These are phyloP conservation scores for Ornithorhynchus anatinus DNA, from an alignment of 2,113 vertebrate species.

Conservation along the genomic window DNA sequence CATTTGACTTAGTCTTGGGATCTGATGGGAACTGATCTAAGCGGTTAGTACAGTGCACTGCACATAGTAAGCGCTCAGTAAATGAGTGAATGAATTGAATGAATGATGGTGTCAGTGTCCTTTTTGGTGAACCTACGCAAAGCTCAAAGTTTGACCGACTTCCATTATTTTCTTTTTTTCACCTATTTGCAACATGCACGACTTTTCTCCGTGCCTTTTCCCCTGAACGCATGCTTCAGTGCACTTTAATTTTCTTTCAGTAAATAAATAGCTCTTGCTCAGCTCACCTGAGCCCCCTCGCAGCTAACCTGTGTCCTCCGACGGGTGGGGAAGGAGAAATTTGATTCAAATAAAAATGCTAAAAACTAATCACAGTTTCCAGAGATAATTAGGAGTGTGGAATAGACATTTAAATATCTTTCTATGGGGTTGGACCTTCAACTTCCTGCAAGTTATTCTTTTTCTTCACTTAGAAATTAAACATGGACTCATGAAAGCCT, in stretches of 20 bases:
- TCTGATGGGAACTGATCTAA: too few relatives aligned
- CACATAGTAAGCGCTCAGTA: too few relatives aligned
- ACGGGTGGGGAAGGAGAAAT: neutral
- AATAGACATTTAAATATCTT: neutral
- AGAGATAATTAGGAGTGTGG: slow-evolving; percentile 3
- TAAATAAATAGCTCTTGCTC: slow-evolving; percentile 20
- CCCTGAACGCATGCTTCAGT: slow-evolving; percentile 34
- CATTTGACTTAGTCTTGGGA: neutral
- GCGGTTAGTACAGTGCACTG: too few relatives aligned
- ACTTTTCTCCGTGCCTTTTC: slow-evolving; percentile 31
- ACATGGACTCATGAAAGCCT: neutral
- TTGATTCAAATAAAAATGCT: neutral
- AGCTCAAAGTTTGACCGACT: neutral
- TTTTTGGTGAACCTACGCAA: neutral
- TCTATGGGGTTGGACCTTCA: neutral
- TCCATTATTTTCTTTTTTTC: neutral
- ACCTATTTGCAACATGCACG: slow-evolving; percentile 4
- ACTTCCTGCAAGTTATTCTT: neutral
- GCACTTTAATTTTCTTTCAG: slow-evolving; percentile 50
- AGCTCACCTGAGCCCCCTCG: slow-evolving; percentile 2
- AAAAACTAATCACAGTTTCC: neutral
- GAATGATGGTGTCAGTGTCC: neutral
- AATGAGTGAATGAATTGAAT: too few relatives aligned
- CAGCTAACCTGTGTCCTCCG: neutral
- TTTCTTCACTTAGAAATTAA: too few relatives aligned